These are phyloP conservation scores for Styela clava DNA, from an alignment of 23 tunicate genomes.

Conservation along the genomic window DNA sequence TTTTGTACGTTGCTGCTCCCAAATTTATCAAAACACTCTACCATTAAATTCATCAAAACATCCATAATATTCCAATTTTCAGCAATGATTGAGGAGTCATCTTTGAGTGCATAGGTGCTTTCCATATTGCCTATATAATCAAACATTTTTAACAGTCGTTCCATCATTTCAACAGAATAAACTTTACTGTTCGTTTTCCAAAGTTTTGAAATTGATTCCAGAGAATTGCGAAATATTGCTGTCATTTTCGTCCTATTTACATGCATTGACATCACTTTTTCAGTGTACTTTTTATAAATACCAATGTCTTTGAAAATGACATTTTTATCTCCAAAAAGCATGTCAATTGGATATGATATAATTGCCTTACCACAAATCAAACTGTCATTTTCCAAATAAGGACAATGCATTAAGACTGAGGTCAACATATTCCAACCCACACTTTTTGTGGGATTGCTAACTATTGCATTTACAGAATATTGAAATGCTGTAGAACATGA, in stretches of 20 bases:
- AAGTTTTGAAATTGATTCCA: not conserved
- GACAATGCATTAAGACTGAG: slow-evolving; percentile 3
- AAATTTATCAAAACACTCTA: not conserved
- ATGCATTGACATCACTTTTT: not conserved
- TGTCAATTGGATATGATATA: not conserved
- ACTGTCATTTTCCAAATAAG: not conserved
- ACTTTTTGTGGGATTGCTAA: not conserved
- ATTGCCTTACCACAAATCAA: not conserved
- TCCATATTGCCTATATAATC: not conserved
- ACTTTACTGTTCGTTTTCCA: not conserved
- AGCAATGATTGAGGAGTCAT: not conserved
- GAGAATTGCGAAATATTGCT: not conserved
- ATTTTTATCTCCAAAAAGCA: not conserved
- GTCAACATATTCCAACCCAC: slow-evolving; percentile 27
- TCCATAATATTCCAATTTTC: not conserved
- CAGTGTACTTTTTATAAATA: too few species aligned
- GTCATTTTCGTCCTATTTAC: not conserved
- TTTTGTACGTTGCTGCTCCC: not conserved
- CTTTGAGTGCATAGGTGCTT: not conserved
- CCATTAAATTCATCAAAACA: not conserved
- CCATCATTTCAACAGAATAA: not conserved
- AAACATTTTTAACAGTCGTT: not conserved
- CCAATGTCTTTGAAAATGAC: not conserved
- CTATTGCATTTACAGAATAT: not conserved
- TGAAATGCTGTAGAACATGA: not conserved